Evolutionary conservation across 2,888 invertebrate species (phyloP).

Genomic region (Blera fallax): DNA sequence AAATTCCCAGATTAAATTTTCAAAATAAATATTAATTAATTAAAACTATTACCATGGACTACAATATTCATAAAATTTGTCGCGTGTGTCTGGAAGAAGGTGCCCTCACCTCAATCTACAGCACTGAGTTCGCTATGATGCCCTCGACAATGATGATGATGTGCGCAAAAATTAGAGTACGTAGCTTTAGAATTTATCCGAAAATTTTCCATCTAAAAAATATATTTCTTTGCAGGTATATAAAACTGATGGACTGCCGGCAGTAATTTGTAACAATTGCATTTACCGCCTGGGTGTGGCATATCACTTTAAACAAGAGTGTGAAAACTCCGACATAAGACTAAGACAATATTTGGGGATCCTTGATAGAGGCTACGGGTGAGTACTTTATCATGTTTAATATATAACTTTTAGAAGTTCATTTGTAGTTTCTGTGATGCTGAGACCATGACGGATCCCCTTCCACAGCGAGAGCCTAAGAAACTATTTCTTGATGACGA

Average conservation of each 20-base stretch:
- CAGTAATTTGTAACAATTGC: constrained; percentile 85
- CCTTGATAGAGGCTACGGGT: constrained; percentile 78
- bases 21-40: background rate
- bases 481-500: constrained; percentile 73
- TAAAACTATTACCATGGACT: constrained; percentile 77
- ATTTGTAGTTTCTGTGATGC: constrained; percentile 83
- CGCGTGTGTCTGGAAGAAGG: constrained; percentile 85
- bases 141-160: constrained; percentile 85
- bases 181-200: background rate
- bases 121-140: constrained; percentile 84
- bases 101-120: constrained; percentile 84
- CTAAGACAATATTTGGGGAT: constrained; percentile 84
- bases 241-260: constrained; percentile 84
- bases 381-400: background rate
- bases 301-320: constrained; percentile 86
- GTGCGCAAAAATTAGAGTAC: constrained; percentile 84
- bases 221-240: constrained; percentile 77
- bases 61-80: constrained; percentile 83
- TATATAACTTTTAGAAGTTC: background rate
- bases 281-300: constrained; percentile 85
- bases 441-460: constrained; percentile 83
- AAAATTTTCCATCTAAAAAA: background rate
- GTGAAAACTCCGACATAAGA: constrained; percentile 84
- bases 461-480: constrained; percentile 62
- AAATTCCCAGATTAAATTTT: background rate